phyloP scores from a whole-genome alignment of 92 coral and sea anemone species.

The Ricordea florida region DNA sequence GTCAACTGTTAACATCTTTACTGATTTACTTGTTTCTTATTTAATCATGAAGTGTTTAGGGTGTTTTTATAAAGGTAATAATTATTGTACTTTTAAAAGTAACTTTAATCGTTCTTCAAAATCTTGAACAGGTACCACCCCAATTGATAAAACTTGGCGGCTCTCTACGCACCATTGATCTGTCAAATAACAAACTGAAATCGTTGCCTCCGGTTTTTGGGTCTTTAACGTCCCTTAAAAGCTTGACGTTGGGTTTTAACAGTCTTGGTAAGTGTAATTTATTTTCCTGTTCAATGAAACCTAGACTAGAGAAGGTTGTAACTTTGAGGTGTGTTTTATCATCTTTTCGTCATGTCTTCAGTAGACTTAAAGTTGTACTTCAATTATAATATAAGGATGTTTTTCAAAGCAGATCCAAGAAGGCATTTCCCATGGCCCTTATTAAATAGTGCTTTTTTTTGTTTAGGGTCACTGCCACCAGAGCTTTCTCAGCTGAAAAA shows the following conservation, averaged over 20 bases:
- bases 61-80: background rate
- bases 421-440: too few species aligned
- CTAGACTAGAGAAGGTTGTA: too few species aligned
- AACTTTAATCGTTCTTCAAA: background rate
- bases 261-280: conserved; percentile 65
- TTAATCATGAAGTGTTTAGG: background rate
- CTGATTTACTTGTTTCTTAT: too few species aligned
- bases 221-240: conserved; percentile 72
- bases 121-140: conserved; percentile 70
- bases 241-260: conserved; percentile 73
- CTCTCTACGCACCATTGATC: conserved; percentile 86
- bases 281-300: too few species aligned
- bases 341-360: too few species aligned
- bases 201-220: conserved; percentile 76
- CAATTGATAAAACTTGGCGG: conserved; percentile 68
- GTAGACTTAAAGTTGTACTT: too few species aligned
- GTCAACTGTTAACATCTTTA: too few species aligned
- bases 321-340: too few species aligned
- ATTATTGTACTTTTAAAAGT: background rate
- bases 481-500: conserved; percentile 79
- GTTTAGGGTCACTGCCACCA: conserved; percentile 61
- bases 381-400: too few species aligned
- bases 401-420: too few species aligned
- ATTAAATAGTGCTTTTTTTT: background rate
- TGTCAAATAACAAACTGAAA: conserved; percentile 82